Conservation (phyloP, 1,140 invertebrate genomes). For the Eurosta solidaginis region DNA sequence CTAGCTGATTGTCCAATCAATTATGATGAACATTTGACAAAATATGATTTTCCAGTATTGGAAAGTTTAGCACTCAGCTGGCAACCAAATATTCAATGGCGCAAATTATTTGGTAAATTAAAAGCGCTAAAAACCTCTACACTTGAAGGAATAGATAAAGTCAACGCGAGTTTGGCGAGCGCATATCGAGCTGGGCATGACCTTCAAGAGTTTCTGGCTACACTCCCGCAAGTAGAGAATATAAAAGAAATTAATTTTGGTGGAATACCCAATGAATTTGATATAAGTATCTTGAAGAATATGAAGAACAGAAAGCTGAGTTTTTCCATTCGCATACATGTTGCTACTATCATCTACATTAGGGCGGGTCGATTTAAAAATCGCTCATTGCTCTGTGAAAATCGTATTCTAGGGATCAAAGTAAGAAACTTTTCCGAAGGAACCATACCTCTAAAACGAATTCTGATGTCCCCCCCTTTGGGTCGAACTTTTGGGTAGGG, state of each 20-base stretch:
- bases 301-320: neutral
- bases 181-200: neutral
- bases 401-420: no score
- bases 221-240: neutral
- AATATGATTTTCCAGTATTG: neutral
- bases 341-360: no score
- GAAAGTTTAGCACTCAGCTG: neutral
- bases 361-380: no score
- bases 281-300: neutral
- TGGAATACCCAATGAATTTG: neutral
- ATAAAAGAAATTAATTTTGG: neutral
- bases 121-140: neutral
- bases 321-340: neutral
- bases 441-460: no score
- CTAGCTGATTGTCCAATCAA: neutral
- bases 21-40: neutral
- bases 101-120: neutral
- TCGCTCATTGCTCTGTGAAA: no score
- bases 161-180: no score
- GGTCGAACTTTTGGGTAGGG: no score
- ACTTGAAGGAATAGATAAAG: neutral
- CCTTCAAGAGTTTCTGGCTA: no score
- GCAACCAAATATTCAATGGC: neutral
- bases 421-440: no score
- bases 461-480: no score